Conservation (phyloP, 2,797 vertebrate species). For the Tauraco hartlaubi region DNA sequence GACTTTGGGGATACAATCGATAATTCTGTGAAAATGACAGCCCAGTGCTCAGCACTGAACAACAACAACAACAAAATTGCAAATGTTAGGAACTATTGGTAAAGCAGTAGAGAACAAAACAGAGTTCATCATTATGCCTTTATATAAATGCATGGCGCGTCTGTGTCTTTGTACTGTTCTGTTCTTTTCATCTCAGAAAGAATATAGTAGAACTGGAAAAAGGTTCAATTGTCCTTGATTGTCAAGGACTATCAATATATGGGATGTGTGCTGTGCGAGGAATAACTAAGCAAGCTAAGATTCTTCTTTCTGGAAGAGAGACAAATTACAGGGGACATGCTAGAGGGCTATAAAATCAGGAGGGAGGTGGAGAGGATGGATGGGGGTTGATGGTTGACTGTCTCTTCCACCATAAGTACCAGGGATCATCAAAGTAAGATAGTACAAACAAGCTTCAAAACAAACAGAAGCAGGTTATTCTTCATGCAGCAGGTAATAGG, state of each 20-base stretch:
- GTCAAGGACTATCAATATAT: constrained; percentile 66
- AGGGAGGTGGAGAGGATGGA: constrained; percentile 30
- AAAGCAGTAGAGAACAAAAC: constrained; percentile 32
- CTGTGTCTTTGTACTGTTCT: constrained; percentile 37
- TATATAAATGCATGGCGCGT: constrained; percentile 55
- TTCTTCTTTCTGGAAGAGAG: constrained; percentile 27
- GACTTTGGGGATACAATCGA: background rate
- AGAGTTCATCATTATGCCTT: constrained; percentile 32
- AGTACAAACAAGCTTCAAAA: constrained; percentile 7
- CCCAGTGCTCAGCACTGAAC: background rate
- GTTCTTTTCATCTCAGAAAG: constrained; percentile 64
- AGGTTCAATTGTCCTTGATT: constrained; percentile 71
- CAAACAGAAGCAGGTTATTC: background rate
- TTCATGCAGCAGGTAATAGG: background rate
- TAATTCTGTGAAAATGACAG: background rate
- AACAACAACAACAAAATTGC: background rate
- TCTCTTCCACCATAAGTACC: constrained; percentile 24
- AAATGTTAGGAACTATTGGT: constrained; percentile 1
- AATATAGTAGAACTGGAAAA: constrained; percentile 54
- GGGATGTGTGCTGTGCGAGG: constrained; percentile 5
- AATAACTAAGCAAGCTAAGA: constrained; percentile 56
- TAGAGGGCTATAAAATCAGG: constrained; percentile 44
- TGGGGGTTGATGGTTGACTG: constrained; percentile 11
- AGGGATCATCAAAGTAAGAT: background rate
- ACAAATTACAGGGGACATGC: constrained; percentile 18